Percentiles rank a stretch among this genome's conserved stretches.
phyloP scores from a whole-genome alignment of 2,888 invertebrate species.

The Seladonia tumulorum region DNA sequence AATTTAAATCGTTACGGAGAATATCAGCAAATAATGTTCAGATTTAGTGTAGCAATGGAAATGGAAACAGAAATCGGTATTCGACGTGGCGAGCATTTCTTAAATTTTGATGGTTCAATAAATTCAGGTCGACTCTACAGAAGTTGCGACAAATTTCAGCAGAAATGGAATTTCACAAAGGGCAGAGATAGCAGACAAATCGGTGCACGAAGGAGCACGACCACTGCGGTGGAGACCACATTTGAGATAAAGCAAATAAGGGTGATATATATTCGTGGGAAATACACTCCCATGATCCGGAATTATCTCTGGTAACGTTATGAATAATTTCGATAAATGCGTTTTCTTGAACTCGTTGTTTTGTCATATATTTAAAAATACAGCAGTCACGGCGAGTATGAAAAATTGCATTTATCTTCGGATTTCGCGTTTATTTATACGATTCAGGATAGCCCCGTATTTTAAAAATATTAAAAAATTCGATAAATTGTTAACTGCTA shows the following conservation, averaged over 20 bases:
- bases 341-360: neutral
- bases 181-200: constrained; percentile 12
- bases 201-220: constrained; percentile 1
- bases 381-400: too few relatives aligned
- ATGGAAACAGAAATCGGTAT: constrained; percentile 4
- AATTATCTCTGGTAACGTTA: neutral
- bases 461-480: neutral
- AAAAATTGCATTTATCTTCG: neutral
- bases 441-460: neutral
- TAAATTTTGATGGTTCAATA: constrained; percentile 22
- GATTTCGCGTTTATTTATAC: neutral
- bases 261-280: neutral
- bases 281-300: neutral
- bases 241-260: constrained; percentile 9
- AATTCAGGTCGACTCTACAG: neutral
- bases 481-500: neutral
- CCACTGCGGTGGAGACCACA: neutral
- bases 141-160: constrained; percentile 18
- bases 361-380: neutral
- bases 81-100: constrained; percentile 16
- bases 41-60: neutral
- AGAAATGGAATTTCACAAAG: constrained; percentile 23
- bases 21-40: neutral
- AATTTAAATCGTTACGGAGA: neutral
- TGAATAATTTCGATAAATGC: neutral